Percentiles rank a stretch among this genome's conserved stretches.
Conservation (phyloP, 2,888 invertebrate species). For the Dryomyza anilis region DNA sequence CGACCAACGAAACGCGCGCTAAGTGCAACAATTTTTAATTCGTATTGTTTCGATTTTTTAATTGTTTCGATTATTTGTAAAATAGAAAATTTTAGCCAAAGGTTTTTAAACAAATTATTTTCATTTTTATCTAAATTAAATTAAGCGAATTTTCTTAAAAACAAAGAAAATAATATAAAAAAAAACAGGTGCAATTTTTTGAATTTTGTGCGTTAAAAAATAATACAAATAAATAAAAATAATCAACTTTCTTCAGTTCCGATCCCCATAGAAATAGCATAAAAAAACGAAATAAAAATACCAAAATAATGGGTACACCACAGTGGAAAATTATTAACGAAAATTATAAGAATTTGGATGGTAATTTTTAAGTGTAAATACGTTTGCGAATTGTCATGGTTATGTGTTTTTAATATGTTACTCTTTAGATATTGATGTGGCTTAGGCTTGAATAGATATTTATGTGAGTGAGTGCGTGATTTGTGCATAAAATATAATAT, state of each 20-base stretch:
- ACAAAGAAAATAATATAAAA: too few relatives aligned
- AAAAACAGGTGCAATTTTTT: constrained; percentile 24
- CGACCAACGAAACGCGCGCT: constrained; percentile 42
- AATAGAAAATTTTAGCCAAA: neutral
- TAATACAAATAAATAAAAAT: too few relatives aligned
- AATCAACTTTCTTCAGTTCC: too few relatives aligned
- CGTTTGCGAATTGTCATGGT: constrained; percentile 12
- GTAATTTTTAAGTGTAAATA: constrained; percentile 39
- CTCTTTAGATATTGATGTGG: too few relatives aligned
- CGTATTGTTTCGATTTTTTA: neutral
- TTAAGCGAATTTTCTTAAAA: too few relatives aligned
- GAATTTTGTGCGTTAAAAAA: constrained; percentile 19
- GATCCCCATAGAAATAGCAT: too few relatives aligned
- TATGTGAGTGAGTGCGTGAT: neutral
- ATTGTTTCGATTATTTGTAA: neutral
- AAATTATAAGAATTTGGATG: constrained; percentile 55
- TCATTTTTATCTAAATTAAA: neutral
- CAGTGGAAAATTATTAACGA: constrained; percentile 53
- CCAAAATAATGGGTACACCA: constrained; percentile 31
- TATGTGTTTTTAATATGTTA: too few relatives aligned
- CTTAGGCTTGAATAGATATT: neutral
- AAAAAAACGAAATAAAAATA: constrained; percentile 25
- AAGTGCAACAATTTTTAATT: constrained; percentile 8
- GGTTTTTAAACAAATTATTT: neutral
- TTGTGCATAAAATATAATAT: too few relatives aligned